These are phyloP conservation scores for Pyrochroa serraticornis DNA, from an alignment of 2,888 invertebrate genomes.

Conservation along the genomic window DNA sequence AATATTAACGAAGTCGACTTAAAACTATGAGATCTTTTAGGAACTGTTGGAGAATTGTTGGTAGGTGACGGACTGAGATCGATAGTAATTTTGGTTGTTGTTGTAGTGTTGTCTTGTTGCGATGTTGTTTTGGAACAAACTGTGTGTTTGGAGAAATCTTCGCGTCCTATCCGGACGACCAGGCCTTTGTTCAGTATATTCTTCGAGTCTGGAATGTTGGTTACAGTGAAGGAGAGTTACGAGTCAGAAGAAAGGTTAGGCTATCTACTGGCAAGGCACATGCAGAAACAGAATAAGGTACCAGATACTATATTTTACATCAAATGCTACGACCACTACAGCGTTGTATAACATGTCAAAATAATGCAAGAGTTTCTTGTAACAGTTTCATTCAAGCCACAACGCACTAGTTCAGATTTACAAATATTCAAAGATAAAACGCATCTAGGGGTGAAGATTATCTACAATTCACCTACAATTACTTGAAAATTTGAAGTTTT, in stretches of 20 bases:
- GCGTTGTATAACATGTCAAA: conserved; percentile 2
- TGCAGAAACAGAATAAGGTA: conserved; percentile 44
- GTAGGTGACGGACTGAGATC: conserved; percentile 54
- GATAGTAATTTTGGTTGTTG: conserved; percentile 59
- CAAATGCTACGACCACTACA: conserved; percentile 17
- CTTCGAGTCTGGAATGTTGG: conserved; percentile 52
- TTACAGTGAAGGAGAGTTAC: conserved; percentile 20
- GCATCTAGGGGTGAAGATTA: too few relatives aligned
- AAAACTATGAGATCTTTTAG: conserved; percentile 51
- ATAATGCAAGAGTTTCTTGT: too few relatives aligned
- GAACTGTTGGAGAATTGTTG: conserved; percentile 34
- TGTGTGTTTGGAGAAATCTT: conserved; percentile 52
- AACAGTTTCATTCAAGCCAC: too few relatives aligned
- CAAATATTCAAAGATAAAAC: too few relatives aligned
- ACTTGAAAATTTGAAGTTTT: too few relatives aligned
- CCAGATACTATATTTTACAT: conserved; percentile 24
- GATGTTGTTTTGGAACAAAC: conserved; percentile 54
- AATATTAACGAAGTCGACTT: conserved; percentile 59
- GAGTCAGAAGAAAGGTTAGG: conserved; percentile 21
- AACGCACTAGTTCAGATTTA: too few relatives aligned
- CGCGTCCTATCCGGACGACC: conserved; percentile 56
- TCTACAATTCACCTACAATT: too few relatives aligned
- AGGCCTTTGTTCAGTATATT: conserved; percentile 57
- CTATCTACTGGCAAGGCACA: conserved; percentile 27
- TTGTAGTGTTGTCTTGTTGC: conserved; percentile 48